A percentile compares a stretch with the other conserved stretches of the same genome.
Evolutionary conservation across 1,140 invertebrate genomes (phyloP).

Genomic region (Lordiphosa clarofinis): DNA sequence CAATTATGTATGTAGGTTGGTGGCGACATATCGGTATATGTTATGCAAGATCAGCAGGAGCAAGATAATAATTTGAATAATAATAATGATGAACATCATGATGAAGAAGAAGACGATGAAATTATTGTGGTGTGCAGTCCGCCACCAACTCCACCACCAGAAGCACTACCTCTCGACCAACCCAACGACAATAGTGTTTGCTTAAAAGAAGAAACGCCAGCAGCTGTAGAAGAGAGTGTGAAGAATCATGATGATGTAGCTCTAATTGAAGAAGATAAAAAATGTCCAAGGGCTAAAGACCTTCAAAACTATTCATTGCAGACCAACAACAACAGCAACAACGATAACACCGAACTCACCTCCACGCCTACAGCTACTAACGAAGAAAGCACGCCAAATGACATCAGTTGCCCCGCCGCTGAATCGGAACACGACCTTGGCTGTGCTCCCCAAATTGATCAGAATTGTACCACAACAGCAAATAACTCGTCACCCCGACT

Average conservation of each 20-base stretch:
- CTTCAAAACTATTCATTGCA: constrained; percentile 64
- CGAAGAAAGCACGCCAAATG: constrained; percentile 36
- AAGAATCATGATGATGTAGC: constrained; percentile 35
- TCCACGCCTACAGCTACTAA: constrained; percentile 40
- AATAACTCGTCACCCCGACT: constrained; percentile 24
- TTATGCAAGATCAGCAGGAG: constrained; percentile 16
- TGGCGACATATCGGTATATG: constrained; percentile 36
- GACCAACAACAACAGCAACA: constrained; percentile 56
- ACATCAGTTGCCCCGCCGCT: constrained; percentile 25
- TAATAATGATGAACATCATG: not conserved
- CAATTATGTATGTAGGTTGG: constrained; percentile 35
- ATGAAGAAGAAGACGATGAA: constrained; percentile 45
- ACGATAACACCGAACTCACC: constrained; percentile 3
- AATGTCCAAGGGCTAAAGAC: constrained; percentile 54
- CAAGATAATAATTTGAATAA: too few relatives aligned
- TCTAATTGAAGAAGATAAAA: constrained; percentile 39
- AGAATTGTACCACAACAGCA: constrained; percentile 41
- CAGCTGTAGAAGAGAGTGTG: constrained; percentile 19
- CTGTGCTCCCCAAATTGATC: constrained; percentile 53
- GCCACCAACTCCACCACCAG: not conserved
- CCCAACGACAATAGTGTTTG: constrained; percentile 26
- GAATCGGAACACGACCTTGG: constrained; percentile 22
- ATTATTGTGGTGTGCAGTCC: constrained; percentile 66
- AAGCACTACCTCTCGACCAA: constrained; percentile 3
- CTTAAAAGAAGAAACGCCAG: constrained; percentile 2